These are phyloP conservation scores for Pristionchus japonicus DNA, from an alignment of 2,888 invertebrate species.

Conservation along the genomic window DNA sequence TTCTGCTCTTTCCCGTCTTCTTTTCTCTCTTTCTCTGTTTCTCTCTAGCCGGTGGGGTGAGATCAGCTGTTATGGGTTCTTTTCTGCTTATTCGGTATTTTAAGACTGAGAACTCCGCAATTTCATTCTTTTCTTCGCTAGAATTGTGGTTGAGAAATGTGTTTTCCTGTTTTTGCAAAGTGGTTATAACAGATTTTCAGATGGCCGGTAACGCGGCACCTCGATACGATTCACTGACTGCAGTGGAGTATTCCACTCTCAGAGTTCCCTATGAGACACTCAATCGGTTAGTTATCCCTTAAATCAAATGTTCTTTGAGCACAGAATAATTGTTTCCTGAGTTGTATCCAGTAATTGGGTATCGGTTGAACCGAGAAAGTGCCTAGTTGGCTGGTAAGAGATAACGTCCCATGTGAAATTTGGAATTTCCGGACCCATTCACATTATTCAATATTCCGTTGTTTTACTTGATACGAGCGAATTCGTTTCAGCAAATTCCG, in stretches of 20 bases:
- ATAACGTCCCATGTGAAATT: too few relatives aligned
- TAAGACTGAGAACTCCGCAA: not conserved
- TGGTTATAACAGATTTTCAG: not conserved
- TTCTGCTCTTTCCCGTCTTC: not conserved
- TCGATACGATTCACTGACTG: constrained; percentile 83
- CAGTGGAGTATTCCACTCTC: constrained; percentile 93
- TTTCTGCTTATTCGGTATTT: not conserved
- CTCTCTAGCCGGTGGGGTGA: too few relatives aligned
- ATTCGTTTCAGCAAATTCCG: constrained; percentile 39
- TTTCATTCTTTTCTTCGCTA: not conserved
- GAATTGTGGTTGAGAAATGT: not conserved
- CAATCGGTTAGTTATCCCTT: constrained; percentile 90
- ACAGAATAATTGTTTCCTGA: too few relatives aligned
- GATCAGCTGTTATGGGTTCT: not conserved
- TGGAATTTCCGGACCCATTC: too few relatives aligned
- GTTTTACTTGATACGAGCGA: too few relatives aligned
- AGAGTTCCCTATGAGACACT: constrained; percentile 98
- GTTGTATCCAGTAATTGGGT: too few relatives aligned
- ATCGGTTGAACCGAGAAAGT: too few relatives aligned
- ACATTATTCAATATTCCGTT: too few relatives aligned
- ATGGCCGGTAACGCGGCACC: not conserved
- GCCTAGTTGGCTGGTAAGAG: too few relatives aligned
- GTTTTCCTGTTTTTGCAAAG: not conserved
- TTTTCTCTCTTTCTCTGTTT: too few relatives aligned
- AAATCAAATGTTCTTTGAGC: too few relatives aligned